phyloP scores from a whole-genome alignment of 2,888 invertebrate genomes.

The Allolobophora icterica region DNA sequence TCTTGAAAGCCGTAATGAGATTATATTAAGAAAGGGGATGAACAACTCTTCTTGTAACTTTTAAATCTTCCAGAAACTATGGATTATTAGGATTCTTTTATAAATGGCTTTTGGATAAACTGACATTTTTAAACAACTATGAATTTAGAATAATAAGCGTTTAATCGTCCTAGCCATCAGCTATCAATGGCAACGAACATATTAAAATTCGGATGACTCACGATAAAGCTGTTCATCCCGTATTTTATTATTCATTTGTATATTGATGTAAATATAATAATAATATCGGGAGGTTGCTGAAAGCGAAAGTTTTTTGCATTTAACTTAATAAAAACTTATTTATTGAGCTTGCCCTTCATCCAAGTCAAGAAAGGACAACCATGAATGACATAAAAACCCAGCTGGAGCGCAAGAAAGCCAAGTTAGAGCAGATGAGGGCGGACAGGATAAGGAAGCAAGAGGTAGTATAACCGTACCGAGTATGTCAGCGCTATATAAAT shows the following conservation, averaged over 20 bases:
- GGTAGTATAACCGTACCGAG: slow-evolving; percentile 30
- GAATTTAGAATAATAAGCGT: too few species aligned
- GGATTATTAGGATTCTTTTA: too few species aligned
- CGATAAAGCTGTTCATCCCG: neutral
- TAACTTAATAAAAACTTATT: neutral
- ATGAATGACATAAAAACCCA: slow-evolving; percentile 60
- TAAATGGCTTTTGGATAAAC: too few species aligned
- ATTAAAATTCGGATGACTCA: neutral
- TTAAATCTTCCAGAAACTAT: too few species aligned
- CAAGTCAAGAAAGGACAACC: neutral
- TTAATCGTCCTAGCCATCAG: too few species aligned
- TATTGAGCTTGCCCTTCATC: neutral
- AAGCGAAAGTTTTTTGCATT: neutral
- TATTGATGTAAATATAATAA: neutral
- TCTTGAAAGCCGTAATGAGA: too few species aligned
- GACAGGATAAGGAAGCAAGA: slow-evolving; percentile 62
- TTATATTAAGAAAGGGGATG: too few species aligned
- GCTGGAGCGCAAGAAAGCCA: slow-evolving; percentile 63
- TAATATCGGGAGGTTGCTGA: neutral
- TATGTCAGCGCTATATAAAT: neutral
- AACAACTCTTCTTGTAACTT: too few species aligned
- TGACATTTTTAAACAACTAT: too few species aligned
- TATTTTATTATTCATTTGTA: neutral
- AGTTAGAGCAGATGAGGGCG: slow-evolving; percentile 63
- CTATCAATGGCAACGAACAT: too few species aligned